Base-by-base conservation (phyloP, 2,113 vertebrate genomes). In the Eclectus roratus region DNA sequence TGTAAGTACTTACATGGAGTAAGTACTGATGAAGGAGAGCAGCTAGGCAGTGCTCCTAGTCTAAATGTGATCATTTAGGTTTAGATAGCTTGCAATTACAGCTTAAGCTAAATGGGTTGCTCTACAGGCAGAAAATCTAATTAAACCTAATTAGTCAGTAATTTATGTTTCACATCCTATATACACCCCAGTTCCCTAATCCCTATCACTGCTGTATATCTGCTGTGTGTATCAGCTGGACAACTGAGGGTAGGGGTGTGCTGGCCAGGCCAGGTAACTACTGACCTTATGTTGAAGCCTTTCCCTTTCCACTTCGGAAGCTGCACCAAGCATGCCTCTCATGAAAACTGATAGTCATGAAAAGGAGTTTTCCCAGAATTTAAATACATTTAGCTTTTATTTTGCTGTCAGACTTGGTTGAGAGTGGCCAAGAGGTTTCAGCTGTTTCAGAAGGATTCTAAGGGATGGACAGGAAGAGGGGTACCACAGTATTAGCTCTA, bases 91-190 rank as follows among this genome's bases (percentile, higher is more conserved):
- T 72, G 29, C 80, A 58, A 13, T 88, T 80, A 68, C 25, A 82
- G 29, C 49, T 85, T 88, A 71, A 37, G 50, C 11, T 90, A 66
- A 83, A 47, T 64, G 35, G 20, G 17, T 60, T 70, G 35, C 33
- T 95, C 33, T 72, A 31, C 52, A 89, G 23, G 55, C 72, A 92
- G 56, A 91, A 69, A 76, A 76, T 73, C 35, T 53, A 70, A 91
- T 90, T 88, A 53, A 88, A 69, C 13, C 31, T 90, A 73, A 88
- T 85, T 53, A 92, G 20, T 39, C n/a, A 80, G 28, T 73, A 83
- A 80, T 89, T 84, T 91, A 43, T 66, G 50, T 80, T 91, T 71
- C 35, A 37, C 65, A 24, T 53, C 18, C 39, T 50, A 10, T 58
- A 27, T 29, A 33, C 5, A 85, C 11, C 28, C 76, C 37, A 23